These are phyloP conservation scores for Salvelinus namaycush DNA, from an alignment of 2,113 vertebrate genomes.

Conservation along the genomic window DNA sequence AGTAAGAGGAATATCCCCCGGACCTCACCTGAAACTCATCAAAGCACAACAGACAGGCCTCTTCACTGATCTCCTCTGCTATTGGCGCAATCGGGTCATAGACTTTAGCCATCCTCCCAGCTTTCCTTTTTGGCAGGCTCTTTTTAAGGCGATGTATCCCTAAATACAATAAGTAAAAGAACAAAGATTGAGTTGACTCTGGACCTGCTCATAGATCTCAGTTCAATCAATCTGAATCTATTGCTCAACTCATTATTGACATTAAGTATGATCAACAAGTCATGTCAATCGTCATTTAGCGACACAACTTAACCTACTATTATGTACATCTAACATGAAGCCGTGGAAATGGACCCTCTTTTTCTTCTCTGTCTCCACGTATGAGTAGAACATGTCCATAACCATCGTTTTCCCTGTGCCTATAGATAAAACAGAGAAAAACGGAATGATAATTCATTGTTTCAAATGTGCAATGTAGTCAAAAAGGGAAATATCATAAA, in stretches of 20 bases:
- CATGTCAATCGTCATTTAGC: neutral
- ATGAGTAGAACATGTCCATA: conserved; percentile 97
- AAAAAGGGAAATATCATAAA: neutral
- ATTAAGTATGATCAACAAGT: neutral
- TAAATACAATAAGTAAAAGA: conserved; percentile 43
- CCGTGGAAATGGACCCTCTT: conserved; percentile 97
- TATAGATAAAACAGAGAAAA: conserved; percentile 57
- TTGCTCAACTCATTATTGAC: neutral
- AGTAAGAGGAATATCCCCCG: too few species aligned
- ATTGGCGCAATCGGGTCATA: conserved; percentile 96
- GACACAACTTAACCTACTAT: conserved; percentile 78
- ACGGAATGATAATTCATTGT: neutral
- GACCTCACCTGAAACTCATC: conserved; percentile 94
- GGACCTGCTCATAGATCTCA: too few species aligned
- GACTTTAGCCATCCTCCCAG: conserved; percentile 88
- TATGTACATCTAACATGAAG: conserved; percentile 96
- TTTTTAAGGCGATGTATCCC: conserved; percentile 96
- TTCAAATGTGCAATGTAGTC: neutral
- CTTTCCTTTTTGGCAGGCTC: conserved; percentile 89
- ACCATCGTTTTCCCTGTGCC: conserved; percentile 99
- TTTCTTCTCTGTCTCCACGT: conserved; percentile 87
- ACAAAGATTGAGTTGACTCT: neutral
- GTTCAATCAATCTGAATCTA: too few species aligned
- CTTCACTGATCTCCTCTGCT: conserved; percentile 93
- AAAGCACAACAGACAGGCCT: conserved; percentile 90